Evolutionary conservation across 2,888 invertebrate genomes (phyloP).

Genomic region (Chrysolina oricalcia): DNA sequence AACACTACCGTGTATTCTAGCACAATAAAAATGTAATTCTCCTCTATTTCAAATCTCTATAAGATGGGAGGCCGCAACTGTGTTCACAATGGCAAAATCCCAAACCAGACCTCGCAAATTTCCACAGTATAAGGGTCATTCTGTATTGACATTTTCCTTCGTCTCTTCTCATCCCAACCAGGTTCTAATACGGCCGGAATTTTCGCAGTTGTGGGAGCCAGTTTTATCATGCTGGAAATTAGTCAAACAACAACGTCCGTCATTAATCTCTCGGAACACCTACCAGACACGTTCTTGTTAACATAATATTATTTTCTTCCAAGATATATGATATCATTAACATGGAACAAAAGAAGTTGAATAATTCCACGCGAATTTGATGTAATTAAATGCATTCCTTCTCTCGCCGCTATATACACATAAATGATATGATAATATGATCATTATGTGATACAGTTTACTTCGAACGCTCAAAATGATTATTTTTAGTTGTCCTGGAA

Average conservation of each 20-base stretch:
- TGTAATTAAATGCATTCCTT: background rate
- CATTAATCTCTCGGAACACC: background rate
- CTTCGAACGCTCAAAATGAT: background rate
- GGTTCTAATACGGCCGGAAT: no score
- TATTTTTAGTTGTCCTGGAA: background rate
- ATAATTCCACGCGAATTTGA: background rate
- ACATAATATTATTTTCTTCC: conserved; percentile 2
- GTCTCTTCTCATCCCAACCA: no score
- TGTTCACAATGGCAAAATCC: no score
- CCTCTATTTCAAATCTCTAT: no score
- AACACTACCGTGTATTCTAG: no score
- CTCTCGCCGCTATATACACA: background rate
- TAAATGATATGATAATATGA: background rate
- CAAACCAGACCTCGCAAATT: no score
- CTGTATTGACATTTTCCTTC: no score
- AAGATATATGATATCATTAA: conserved; percentile 7
- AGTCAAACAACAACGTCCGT: background rate
- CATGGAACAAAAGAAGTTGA: background rate
- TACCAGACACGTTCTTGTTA: conserved; percentile 10
- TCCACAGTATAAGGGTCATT: no score
- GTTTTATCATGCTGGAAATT: background rate
- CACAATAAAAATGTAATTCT: no score
- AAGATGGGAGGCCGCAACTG: no score
- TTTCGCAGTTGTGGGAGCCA: no score
- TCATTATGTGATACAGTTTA: background rate